Percentiles rank a stretch among this genome's conserved stretches.
Conservation (phyloP, 2,888 invertebrate species). For the Cryptocephalus moraei region DNA sequence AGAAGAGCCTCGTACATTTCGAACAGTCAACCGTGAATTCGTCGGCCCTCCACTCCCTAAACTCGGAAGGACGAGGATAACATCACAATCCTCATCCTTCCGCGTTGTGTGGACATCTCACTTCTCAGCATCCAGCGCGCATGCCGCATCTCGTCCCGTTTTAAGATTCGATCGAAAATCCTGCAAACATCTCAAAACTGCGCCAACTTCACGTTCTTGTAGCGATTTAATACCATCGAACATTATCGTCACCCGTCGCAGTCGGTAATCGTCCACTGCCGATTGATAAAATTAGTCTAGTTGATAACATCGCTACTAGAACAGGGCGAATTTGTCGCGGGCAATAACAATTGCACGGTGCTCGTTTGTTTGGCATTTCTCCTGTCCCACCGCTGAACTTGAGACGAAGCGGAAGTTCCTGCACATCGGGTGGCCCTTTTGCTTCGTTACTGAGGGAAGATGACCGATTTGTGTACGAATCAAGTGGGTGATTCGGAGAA, state of each 20-base stretch:
- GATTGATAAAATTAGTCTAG: neutral
- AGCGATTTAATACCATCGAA: constrained; percentile 10
- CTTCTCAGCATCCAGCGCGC: neutral
- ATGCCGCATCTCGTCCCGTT: constrained; percentile 1
- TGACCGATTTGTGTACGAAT: constrained; percentile 13
- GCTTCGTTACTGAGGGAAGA: constrained; percentile 1
- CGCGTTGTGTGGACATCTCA: neutral
- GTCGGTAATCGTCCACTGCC: constrained; percentile 3
- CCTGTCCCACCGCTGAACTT: too few relatives aligned
- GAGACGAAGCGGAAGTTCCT: too few relatives aligned
- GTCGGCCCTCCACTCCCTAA: neutral
- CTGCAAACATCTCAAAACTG: constrained; percentile 5
- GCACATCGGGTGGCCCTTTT: too few relatives aligned
- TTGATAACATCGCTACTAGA: neutral
- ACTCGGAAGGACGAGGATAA: neutral
- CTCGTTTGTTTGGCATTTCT: too few relatives aligned
- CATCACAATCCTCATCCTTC: neutral
- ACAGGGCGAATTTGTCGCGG: too few relatives aligned
- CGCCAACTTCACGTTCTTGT: constrained; percentile 2
- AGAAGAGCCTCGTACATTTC: too few relatives aligned
- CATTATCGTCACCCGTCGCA: constrained; percentile 2
- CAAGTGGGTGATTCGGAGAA: constrained; percentile 10
- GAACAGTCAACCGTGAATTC: too few relatives aligned
- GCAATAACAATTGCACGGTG: too few relatives aligned
- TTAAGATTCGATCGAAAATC: constrained; percentile 10